Conservation (phyloP, 2,888 invertebrate genomes). For the Dascillus cervinus region DNA sequence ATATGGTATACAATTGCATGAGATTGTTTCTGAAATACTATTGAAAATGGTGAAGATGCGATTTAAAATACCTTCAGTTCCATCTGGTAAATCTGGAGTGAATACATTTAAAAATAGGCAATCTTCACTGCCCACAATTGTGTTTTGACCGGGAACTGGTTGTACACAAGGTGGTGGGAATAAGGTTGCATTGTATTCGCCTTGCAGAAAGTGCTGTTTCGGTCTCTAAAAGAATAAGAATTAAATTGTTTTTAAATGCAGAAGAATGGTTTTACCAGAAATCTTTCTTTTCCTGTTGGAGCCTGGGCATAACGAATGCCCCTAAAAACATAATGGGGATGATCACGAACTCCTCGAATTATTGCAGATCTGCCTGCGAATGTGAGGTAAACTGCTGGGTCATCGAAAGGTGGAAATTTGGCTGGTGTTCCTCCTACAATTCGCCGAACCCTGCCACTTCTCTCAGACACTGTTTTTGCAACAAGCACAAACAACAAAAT, state of each 20-base stretch:
- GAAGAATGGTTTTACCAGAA: too few relatives aligned
- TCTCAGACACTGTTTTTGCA: too few relatives aligned
- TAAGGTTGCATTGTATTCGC: constrained; percentile 51
- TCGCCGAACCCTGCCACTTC: constrained; percentile 29
- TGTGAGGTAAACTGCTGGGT: constrained; percentile 61
- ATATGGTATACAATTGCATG: too few relatives aligned
- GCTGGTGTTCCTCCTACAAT: constrained; percentile 65
- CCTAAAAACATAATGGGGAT: constrained; percentile 59
- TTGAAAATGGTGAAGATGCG: too few relatives aligned
- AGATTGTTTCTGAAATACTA: too few relatives aligned
- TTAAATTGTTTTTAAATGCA: not conserved
- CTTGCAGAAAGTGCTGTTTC: constrained; percentile 41
- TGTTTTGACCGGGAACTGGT: constrained; percentile 40
- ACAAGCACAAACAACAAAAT: too few relatives aligned
- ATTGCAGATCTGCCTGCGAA: constrained; percentile 55
- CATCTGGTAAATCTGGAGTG: constrained; percentile 63
- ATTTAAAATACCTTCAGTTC: constrained; percentile 45
- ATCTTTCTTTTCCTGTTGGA: constrained; percentile 51
- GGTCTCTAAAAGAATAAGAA: constrained; percentile 30
- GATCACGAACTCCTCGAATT: constrained; percentile 56
- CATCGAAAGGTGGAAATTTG: constrained; percentile 59
- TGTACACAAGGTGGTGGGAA: constrained; percentile 57
- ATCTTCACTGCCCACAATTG: constrained; percentile 53
- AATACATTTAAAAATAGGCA: constrained; percentile 71
- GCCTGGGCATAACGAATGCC: constrained; percentile 64